These are phyloP conservation scores for Standfussiana lucernea DNA, from an alignment of 2,888 invertebrate genomes.

Conservation along the genomic window DNA sequence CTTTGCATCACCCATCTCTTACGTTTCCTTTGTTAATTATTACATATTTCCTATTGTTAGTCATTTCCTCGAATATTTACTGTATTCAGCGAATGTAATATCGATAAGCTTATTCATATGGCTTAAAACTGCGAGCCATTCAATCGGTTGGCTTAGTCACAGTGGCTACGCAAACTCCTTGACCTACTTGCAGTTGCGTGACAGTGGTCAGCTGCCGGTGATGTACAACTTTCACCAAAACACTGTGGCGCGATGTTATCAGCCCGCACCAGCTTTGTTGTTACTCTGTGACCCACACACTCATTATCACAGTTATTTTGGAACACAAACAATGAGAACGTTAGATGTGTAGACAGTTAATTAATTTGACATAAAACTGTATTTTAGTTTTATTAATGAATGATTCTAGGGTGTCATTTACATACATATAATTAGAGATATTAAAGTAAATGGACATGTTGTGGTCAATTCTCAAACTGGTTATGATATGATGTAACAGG, in stretches of 20 bases:
- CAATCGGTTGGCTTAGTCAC: conserved; percentile 79
- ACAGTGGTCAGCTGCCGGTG: conserved; percentile 83
- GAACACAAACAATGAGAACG: conserved; percentile 45
- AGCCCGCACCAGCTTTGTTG: conserved; percentile 57
- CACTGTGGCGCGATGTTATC: conserved; percentile 74
- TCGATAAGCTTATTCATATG: conserved; percentile 69
- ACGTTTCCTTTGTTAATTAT: conserved; percentile 34
- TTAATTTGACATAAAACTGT: conserved; percentile 49
- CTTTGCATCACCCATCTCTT: conserved; percentile 39
- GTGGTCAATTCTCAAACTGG: conserved; percentile 32
- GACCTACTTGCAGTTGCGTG: conserved; percentile 84
- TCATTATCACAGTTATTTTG: conserved; percentile 58
- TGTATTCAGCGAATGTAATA: conserved; percentile 53
- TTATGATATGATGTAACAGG: conserved; percentile 50
- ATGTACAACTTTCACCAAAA: conserved; percentile 89
- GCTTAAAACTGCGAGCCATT: conserved; percentile 76
- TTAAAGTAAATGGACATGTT: conserved; percentile 14
- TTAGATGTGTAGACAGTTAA: conserved; percentile 36
- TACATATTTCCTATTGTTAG: conserved; percentile 52
- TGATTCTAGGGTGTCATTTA: conserved; percentile 3
- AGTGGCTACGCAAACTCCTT: conserved; percentile 83
- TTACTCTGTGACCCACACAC: conserved; percentile 57
- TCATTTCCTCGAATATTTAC: conserved; percentile 47
- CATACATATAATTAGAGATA: conserved; percentile 16
- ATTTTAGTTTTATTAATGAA: conserved; percentile 18